phyloP scores from a whole-genome alignment of 2,888 invertebrate genomes.

The Dryococelus australis region DNA sequence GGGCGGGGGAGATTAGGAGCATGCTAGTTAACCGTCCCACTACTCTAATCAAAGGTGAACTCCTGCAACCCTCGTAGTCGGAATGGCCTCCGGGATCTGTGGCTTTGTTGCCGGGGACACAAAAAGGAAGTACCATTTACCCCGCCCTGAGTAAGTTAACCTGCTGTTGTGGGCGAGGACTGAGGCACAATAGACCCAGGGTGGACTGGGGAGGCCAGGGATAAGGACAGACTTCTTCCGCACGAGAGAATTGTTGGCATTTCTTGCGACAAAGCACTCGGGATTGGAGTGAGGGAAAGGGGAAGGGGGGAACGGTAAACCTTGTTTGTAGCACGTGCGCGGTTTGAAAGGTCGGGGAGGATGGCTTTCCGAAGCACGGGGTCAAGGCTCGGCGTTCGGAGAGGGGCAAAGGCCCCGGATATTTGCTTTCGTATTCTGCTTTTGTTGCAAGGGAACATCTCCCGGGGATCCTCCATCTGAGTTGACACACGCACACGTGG shows the following conservation, averaged over 20 bases:
- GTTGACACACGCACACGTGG: too few relatives aligned
- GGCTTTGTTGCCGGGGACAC: not conserved
- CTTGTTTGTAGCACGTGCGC: too few relatives aligned
- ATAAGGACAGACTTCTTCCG: too few relatives aligned
- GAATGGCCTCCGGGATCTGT: not conserved
- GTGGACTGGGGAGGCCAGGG: not conserved
- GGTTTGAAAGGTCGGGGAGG: too few relatives aligned
- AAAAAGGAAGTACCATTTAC: slow-evolving; percentile 6
- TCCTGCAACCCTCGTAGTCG: not conserved
- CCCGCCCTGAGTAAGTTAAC: not conserved
- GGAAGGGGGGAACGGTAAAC: not conserved
- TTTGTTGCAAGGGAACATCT: too few relatives aligned
- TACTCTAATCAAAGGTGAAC: slow-evolving; percentile 9
- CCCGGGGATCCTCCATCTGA: too few relatives aligned
- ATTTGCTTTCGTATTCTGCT: too few relatives aligned
- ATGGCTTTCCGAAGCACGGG: too few relatives aligned
- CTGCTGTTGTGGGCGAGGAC: not conserved
- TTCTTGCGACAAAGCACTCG: too few relatives aligned
- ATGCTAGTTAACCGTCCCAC: not conserved
- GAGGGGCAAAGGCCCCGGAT: too few relatives aligned
- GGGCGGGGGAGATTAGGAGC: not conserved
- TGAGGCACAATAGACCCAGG: not conserved
- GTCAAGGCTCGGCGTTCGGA: not conserved
- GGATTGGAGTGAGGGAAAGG: not conserved
- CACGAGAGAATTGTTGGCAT: too few relatives aligned